Evolutionary conservation across 2,797 vertebrate species (phyloP), one percentile per base, ranked within the genome.

Genomic region (Coilia nasus): DNA sequence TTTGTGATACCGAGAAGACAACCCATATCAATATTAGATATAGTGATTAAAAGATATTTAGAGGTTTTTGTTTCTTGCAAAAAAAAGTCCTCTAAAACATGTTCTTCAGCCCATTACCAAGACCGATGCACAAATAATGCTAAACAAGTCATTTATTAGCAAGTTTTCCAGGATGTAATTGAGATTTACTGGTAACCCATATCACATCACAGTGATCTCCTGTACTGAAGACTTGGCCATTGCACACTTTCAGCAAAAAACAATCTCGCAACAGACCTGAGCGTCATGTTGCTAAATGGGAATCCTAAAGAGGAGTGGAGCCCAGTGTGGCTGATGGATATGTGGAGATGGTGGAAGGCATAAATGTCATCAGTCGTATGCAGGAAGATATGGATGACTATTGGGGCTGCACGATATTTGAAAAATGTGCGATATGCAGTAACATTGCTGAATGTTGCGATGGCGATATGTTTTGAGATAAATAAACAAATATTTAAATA

Each of bases 311-410:
- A 15, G 28, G 14, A 71, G 28, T 25, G 15, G 31, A 71, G 64
- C 25, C 25, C 7, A 3, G 64, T 0, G 17, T 15, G 25, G 64
- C 6, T 35, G 28, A 71, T 71, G 31, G 64, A 71, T 71, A 71
- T 71, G 28, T 31, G 31, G 3, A 14, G 25, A 31, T 31, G 6
- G 64, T 71, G 64, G 25, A 12, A 71, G 64, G 14, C 64, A 17
- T 71, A 31, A 71, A 71, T 71, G 64, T 71, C 64, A 71, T 4
- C 64, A 71, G 64, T 35, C 64, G 35, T 15, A 28, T 64, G 60
- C n/a, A 23, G 60, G 23, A 25, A 71, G 6, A 71, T 62, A 23
- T 62, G 60, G 60, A 14, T 31, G n/a, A n/a, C n/a, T n/a, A n/a
- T n/a, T n/a, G n/a, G n/a, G n/a, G n/a, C n/a, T n/a, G n/a, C n/a